Conservation (phyloP, 2,113 vertebrate genomes). For the Malurus melanocephalus region DNA sequence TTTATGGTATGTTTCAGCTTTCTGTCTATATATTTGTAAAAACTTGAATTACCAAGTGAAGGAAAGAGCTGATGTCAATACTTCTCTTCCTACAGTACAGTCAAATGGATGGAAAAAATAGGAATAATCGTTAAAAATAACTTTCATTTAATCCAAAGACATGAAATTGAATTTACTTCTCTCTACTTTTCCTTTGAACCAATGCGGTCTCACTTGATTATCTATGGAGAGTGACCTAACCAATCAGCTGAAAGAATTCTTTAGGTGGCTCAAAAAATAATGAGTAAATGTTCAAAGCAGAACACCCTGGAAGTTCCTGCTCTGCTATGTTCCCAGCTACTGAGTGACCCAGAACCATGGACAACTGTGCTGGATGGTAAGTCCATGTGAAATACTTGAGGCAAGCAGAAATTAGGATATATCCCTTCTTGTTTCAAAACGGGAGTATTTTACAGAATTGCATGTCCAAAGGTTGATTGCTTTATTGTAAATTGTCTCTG, state of each 20-base stretch:
- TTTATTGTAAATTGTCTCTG: not conserved
- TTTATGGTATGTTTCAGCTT: not conserved
- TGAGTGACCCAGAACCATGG: not conserved
- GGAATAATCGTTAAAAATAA: not conserved
- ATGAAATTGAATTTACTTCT: not conserved
- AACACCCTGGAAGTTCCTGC: not conserved
- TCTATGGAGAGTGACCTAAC: not conserved
- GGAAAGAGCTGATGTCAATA: not conserved
- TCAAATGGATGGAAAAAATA: not conserved
- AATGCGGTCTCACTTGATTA: not conserved
- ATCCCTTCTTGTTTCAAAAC: not conserved
- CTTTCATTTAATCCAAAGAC: not conserved
- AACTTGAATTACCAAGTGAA: not conserved
- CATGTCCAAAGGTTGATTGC: not conserved
- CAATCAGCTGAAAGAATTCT: not conserved
- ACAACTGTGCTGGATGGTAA: not conserved
- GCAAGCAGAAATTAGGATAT: not conserved
- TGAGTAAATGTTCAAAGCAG: not conserved
- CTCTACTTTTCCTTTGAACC: not conserved
- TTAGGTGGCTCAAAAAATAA: not conserved
- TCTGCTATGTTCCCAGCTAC: not conserved
- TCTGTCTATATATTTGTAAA: not conserved
- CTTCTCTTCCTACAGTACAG: not conserved
- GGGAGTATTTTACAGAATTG: not conserved
- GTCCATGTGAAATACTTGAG: not conserved